Conservation (phyloP, 2,888 invertebrate species). For the Yponomeuta evonymella region DNA sequence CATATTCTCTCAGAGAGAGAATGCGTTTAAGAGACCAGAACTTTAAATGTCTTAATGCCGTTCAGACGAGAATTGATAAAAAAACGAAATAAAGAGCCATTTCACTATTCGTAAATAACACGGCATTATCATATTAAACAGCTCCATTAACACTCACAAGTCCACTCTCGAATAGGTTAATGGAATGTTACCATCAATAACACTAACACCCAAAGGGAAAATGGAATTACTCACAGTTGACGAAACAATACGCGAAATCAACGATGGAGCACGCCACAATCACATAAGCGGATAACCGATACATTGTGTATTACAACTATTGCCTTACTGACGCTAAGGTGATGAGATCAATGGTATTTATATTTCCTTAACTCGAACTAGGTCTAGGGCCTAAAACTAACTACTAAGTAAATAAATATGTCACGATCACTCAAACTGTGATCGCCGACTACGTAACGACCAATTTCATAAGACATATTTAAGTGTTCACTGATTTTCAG, state of each 20-base stretch:
- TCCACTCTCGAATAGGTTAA: neutral
- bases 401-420: constrained; percentile 20
- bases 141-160: neutral
- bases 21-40: too few species aligned
- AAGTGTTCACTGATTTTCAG: constrained; percentile 63
- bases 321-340: constrained; percentile 26
- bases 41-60: too few species aligned
- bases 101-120: neutral
- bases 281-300: constrained; percentile 38
- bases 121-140: neutral
- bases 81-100: neutral
- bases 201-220: neutral
- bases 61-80: too few species aligned
- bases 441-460: constrained; percentile 46
- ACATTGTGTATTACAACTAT: constrained; percentile 42
- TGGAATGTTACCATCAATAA: neutral
- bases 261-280: constrained; percentile 28
- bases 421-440: constrained; percentile 32
- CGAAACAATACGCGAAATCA: constrained; percentile 48
- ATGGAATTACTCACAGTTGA: constrained; percentile 57
- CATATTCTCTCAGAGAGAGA: too few species aligned
- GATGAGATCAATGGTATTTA: constrained; percentile 33
- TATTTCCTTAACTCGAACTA: constrained; percentile 32
- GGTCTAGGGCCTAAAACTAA: constrained; percentile 39
- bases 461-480: constrained; percentile 62